These are phyloP conservation scores for Urosaurus nigricauda DNA, from an alignment of 2,797 vertebrate species.

Conservation along the genomic window DNA sequence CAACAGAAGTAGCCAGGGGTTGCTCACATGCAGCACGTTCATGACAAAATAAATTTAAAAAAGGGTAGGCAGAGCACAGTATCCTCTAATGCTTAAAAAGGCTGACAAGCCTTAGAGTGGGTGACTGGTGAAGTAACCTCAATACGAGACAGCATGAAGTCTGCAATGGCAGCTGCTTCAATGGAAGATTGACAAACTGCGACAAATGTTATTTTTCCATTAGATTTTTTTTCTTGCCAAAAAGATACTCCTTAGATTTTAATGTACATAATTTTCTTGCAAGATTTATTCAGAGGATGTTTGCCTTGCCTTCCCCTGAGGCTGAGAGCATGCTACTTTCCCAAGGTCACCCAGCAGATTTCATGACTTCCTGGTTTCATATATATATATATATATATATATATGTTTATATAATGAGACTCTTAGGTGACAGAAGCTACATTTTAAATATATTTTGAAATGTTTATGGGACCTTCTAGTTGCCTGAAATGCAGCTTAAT, in stretches of 20 bases:
- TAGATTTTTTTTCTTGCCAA: constrained; percentile 41
- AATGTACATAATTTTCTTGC: neutral
- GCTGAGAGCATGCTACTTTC: too few relatives aligned
- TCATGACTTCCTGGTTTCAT: too few relatives aligned
- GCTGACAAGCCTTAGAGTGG: constrained; percentile 75
- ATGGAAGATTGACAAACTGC: constrained; percentile 48
- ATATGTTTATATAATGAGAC: neutral
- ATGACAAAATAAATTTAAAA: neutral
- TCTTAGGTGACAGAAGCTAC: constrained; percentile 36
- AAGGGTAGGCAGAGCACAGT: neutral
- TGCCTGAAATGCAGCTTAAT: constrained; percentile 42
- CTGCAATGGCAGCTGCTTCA: constrained; percentile 59
- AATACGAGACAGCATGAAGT: constrained; percentile 53
- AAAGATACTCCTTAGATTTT: constrained; percentile 51
- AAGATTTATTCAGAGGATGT: too few relatives aligned
- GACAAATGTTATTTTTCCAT: constrained; percentile 48
- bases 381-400: neutral
- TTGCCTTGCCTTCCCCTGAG: too few relatives aligned
- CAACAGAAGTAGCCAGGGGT: neutral
- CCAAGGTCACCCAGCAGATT: too few relatives aligned
- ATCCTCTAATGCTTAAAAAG: constrained; percentile 58
- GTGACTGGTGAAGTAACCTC: constrained; percentile 69
- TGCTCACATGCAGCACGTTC: neutral
- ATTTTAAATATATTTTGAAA: neutral
- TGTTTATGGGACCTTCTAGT: constrained; percentile 46